These are phyloP conservation scores for Lasioglossum albipes DNA, from an alignment of 1,140 invertebrate species.

Conservation along the genomic window DNA sequence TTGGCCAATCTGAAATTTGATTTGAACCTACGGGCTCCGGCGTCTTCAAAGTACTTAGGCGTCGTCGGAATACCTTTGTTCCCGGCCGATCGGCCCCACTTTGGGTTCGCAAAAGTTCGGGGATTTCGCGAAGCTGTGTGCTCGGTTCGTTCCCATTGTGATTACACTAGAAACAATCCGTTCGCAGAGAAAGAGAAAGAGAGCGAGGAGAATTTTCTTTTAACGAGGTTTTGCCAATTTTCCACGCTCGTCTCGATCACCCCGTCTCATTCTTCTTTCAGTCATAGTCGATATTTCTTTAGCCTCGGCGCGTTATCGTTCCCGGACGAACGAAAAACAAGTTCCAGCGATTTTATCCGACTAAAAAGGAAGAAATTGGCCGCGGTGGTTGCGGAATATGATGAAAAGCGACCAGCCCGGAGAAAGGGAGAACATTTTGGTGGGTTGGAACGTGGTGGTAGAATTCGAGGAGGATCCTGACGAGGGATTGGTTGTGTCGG, in stretches of 20 bases:
- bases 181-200: too few species aligned
- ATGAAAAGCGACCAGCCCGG: constrained; percentile 30
- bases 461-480: constrained; percentile 63
- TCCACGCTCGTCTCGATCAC: too few species aligned
- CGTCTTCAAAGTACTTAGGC: constrained; percentile 48
- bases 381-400: constrained; percentile 13
- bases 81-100: neutral
- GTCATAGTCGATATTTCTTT: neutral
- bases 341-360: constrained; percentile 8
- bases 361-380: constrained; percentile 15
- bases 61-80: constrained; percentile 52
- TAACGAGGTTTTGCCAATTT: too few species aligned
- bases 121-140: neutral
- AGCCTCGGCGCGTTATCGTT: neutral
- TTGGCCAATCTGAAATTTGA: constrained; percentile 50
- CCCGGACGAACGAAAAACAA: neutral
- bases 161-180: neutral
- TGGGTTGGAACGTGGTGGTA: constrained; percentile 55
- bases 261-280: too few species aligned
- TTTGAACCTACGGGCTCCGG: constrained; percentile 10
- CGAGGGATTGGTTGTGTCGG: constrained; percentile 66
- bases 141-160: constrained; percentile 11
- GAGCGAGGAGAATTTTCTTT: too few species aligned
- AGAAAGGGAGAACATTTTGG: constrained; percentile 31
- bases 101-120: constrained; percentile 44